phyloP scores from a whole-genome alignment of 2,113 vertebrate species.

The Notothenia rossii region DNA sequence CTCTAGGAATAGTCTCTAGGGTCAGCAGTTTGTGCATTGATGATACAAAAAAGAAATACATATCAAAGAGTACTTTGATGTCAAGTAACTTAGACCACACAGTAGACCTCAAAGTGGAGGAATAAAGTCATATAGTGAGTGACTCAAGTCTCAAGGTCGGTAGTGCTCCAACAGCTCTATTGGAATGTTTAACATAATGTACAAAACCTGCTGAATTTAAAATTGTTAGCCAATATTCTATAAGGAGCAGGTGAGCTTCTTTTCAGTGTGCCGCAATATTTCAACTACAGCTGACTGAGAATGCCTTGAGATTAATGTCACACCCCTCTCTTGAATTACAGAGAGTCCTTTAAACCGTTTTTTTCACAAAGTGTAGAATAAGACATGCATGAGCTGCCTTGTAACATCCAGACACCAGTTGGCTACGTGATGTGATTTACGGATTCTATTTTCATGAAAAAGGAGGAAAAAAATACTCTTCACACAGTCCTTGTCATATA shows the following conservation, averaged over 20 bases:
- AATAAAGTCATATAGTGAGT: conserved; percentile 41
- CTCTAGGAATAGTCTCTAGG: conserved; percentile 48
- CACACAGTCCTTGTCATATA: not conserved
- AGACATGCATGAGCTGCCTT: conserved; percentile 55
- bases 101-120: conserved; percentile 40
- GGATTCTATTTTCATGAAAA: conserved; percentile 21
- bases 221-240: conserved; percentile 39
- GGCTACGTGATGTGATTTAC: conserved; percentile 21
- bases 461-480: not conserved
- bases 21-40: conserved; percentile 56
- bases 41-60: conserved; percentile 65
- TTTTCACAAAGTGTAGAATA: conserved; percentile 17
- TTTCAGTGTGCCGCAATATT: conserved; percentile 34
- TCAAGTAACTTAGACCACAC: conserved; percentile 29
- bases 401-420: conserved; percentile 10
- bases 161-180: conserved; percentile 23
- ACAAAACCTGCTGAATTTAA: conserved; percentile 60
- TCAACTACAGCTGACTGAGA: conserved; percentile 22
- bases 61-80: conserved; percentile 77
- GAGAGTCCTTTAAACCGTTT: conserved; percentile 31
- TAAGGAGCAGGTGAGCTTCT: conserved; percentile 57
- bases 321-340: conserved; percentile 51
- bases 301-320: conserved; percentile 49
- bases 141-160: conserved; percentile 70
- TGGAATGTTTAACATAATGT: conserved; percentile 38